These are phyloP conservation scores for Genyomyrus donnyi DNA, from an alignment of 2,113 vertebrate species.

Conservation along the genomic window DNA sequence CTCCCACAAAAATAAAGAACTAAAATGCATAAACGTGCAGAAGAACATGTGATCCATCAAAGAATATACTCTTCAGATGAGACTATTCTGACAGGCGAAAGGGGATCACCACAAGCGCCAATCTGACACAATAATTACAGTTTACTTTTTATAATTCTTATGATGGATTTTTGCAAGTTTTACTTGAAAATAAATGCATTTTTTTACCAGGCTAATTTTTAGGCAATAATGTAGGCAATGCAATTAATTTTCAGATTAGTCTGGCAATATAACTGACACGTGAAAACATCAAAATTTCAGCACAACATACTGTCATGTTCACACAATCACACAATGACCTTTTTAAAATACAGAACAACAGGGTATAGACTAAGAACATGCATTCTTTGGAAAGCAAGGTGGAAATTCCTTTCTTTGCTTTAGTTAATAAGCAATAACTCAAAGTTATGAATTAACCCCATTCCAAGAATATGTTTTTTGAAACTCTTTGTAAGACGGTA, in stretches of 20 bases:
- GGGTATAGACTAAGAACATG: background rate
- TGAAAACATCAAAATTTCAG: background rate
- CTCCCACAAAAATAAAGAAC: background rate
- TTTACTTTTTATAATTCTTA: background rate
- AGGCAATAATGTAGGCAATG: background rate
- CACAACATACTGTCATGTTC: background rate
- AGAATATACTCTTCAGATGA: background rate
- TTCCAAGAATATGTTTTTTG: background rate
- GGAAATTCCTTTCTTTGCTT: background rate
- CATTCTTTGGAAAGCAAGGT: background rate
- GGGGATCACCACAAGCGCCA: background rate
- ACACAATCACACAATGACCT: background rate
- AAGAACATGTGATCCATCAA: background rate
- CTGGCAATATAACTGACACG: background rate
- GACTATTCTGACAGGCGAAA: background rate
- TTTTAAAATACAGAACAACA: background rate
- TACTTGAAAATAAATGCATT: background rate
- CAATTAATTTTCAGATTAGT: background rate
- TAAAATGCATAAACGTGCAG: background rate
- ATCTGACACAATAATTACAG: background rate
- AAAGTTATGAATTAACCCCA: slow-evolving; percentile 39
- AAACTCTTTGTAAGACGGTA: background rate
- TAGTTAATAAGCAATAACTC: slow-evolving; percentile 22
- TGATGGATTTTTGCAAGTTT: background rate
- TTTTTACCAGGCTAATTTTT: background rate